Conservation (phyloP, 1,140 invertebrate species). For the Brachionus plicatilis region DNA sequence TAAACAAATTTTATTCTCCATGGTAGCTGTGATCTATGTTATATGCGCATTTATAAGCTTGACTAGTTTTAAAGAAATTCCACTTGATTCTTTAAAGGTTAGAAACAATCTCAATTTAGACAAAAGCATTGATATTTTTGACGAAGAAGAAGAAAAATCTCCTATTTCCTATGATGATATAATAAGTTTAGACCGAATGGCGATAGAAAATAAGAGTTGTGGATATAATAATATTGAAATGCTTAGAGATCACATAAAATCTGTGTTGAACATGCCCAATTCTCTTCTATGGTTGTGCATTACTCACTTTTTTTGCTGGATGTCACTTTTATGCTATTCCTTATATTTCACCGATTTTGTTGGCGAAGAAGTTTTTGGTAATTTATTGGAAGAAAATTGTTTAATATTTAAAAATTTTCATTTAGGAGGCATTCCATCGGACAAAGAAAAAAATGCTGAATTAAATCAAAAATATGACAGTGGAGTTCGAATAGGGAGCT, state of each 20-base stretch:
- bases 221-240: conserved; percentile 45
- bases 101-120: background rate
- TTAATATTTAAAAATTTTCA: background rate
- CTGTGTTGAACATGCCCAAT: conserved; percentile 79
- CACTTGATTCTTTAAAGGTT: conserved; percentile 60
- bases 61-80: conserved; percentile 80
- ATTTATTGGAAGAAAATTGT: conserved; percentile 66
- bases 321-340: conserved; percentile 92
- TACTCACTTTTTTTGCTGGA: conserved; percentile 94
- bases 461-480: conserved; percentile 70
- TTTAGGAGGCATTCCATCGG: conserved; percentile 56
- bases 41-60: conserved; percentile 72
- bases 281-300: conserved; percentile 79
- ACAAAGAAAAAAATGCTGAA: conserved; percentile 61
- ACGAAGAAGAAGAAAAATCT: background rate
- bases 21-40: conserved; percentile 79
- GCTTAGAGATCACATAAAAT: conserved; percentile 70
- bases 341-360: conserved; percentile 95
- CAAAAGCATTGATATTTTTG: background rate
- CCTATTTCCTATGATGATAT: background rate
- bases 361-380: conserved; percentile 86
- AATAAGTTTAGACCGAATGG: background rate
- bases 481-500: conserved; percentile 86
- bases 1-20: conserved; percentile 77
- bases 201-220: background rate